Evolutionary conservation across 2,797 vertebrate genomes (phyloP).

Genomic region (Borostomias antarcticus): DNA sequence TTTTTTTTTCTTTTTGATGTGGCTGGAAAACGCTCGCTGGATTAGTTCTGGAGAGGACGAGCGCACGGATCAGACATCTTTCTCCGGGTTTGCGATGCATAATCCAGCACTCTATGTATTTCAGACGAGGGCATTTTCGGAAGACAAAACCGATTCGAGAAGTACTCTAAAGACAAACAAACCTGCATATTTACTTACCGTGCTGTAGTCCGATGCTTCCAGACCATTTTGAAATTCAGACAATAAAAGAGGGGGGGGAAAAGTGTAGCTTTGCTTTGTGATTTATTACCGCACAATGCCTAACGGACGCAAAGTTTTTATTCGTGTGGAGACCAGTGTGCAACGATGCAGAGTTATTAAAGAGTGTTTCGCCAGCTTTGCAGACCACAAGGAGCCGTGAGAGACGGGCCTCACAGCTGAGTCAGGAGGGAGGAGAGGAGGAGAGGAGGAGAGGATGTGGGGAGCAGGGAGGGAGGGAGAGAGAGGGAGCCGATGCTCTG

Average conservation of each 20-base stretch:
- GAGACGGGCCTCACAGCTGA: slow-evolving; percentile 74
- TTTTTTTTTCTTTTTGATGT: too few relatives aligned
- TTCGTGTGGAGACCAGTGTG: slow-evolving; percentile 4
- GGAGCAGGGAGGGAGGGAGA: slow-evolving; percentile 39
- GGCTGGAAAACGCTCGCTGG: slow-evolving; percentile 58
- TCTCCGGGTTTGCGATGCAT: slow-evolving; percentile 23
- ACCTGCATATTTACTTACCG: too few relatives aligned
- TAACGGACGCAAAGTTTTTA: not conserved
- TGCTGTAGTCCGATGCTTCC: not conserved
- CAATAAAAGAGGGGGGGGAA: too few relatives aligned
- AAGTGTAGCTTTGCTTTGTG: not conserved
- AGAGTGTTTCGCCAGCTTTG: slow-evolving; percentile 26
- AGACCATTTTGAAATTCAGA: not conserved
- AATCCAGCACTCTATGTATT: not conserved
- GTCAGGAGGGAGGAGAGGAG: slow-evolving; percentile 63
- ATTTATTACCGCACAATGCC: not conserved
- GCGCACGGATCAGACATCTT: slow-evolving; percentile 24
- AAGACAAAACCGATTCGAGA: too few relatives aligned
- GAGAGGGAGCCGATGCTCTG: slow-evolving; percentile 52
- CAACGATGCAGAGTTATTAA: slow-evolving; percentile 25
- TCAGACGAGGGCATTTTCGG: not conserved
- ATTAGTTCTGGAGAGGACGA: slow-evolving; percentile 47
- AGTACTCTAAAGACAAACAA: too few relatives aligned
- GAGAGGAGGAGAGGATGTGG: too few relatives aligned
- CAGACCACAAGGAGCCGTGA: slow-evolving; percentile 58